Evolutionary conservation across 2,113 vertebrate species (phyloP), one percentile per base, ranked within the genome.

Genomic region (Phyllostomus discolor): DNA sequence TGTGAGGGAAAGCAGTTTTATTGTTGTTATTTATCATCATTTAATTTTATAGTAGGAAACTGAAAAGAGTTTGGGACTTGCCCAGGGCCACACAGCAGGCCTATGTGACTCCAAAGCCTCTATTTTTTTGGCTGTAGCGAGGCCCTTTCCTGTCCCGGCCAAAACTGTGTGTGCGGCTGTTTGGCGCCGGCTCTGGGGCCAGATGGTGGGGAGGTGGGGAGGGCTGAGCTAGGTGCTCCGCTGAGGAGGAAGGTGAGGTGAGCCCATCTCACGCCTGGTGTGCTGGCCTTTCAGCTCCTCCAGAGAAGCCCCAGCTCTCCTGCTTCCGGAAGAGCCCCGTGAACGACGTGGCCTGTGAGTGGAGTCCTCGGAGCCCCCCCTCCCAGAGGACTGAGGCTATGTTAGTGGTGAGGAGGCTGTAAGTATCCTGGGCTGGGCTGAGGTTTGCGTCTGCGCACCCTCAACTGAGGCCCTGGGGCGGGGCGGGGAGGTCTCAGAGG

Each of bases 321-420:
- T 99, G 99, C 93, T 98, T 91, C 85, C 97, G 98, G 19, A 97
- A 95, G 76, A 98, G 98, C 88, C 97, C 95, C 0, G 46, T 97
- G 66, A 96, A 91, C 12, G 96, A 93, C 0, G 84, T 98, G 0
- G 11, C 75, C 1, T 99, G 99, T 7, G 98, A 98, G 91, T 99
- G 99, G 99, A 91, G 48, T 0, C 97, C 97, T 1, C 43, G 0
- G 14, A 24, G 7, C 0, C 16, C 41, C 2, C 97, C 98, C 0
- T 98, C 98, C 8, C 88, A 28, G 0, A 89, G 59, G 0, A 98
- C 98, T 0, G 81, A 73, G 73, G 98, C 97, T 0, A 26, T 28
- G 73, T 89, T 98, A 1, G 91, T 97, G 95, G 96, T 98, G 95
- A 97, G 28, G 83, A 97, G 85, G 41, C 3, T 92, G 97, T 92